A percentile compares a stretch with the other conserved stretches of the same genome.
phyloP scores from a whole-genome alignment of 2,888 invertebrate species.

The Melolontha melolontha region DNA sequence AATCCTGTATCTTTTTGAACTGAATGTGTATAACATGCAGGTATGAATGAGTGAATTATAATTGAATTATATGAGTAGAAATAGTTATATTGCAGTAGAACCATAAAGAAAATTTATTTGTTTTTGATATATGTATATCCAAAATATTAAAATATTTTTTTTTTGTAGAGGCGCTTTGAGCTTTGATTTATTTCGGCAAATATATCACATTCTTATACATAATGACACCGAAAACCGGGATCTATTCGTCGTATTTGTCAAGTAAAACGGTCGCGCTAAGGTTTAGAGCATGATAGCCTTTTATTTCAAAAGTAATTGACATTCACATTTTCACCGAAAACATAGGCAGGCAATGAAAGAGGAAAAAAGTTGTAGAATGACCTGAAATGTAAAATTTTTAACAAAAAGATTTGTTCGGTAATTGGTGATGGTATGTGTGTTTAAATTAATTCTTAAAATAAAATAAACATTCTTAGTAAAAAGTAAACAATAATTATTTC shows the following conservation, averaged over 20 bases:
- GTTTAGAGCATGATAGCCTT: conserved; percentile 5
- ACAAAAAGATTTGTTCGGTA: conserved; percentile 15
- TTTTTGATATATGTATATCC: conserved; percentile 23
- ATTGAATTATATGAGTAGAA: no score
- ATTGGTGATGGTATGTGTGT: not conserved
- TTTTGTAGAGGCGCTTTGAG: conserved; percentile 8
- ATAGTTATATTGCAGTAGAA: not conserved
- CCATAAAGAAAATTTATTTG: conserved; percentile 26
- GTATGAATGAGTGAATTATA: no score
- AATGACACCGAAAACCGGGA: conserved; percentile 9
- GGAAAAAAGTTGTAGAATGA: not conserved
- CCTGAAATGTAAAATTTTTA: not conserved
- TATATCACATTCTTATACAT: conserved; percentile 29
- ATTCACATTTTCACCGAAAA: conserved; percentile 22
- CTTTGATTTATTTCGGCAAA: conserved; percentile 31
- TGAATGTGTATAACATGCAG: no score
- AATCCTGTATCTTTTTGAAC: no score
- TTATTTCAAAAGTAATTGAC: conserved; percentile 19
- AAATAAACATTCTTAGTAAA: not conserved
- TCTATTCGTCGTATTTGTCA: conserved; percentile 6
- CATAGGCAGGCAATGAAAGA: not conserved
- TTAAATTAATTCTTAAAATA: conserved; percentile 15
- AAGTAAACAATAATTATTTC: conserved; percentile 4
- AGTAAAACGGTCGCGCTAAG: not conserved
- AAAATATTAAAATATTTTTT: conserved; percentile 33